These are phyloP conservation scores for Pyrocoelia pectoralis DNA, from an alignment of 2,888 invertebrate species.

Conservation along the genomic window DNA sequence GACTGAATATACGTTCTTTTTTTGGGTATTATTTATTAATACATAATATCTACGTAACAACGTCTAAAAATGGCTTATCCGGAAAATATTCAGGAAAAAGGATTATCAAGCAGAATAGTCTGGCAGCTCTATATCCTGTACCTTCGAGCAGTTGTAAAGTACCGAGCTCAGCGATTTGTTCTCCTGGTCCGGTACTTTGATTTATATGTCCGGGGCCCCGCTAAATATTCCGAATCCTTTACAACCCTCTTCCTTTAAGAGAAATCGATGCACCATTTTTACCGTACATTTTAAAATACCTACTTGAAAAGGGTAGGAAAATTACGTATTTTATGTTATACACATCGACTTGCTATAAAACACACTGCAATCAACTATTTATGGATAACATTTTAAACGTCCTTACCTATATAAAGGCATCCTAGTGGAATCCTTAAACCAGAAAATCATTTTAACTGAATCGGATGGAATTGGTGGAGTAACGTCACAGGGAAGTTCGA, in stretches of 20 bases:
- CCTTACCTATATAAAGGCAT: constrained; percentile 88
- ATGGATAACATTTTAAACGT: constrained; percentile 7
- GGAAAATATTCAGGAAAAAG: constrained; percentile 27
- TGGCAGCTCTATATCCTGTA: constrained; percentile 33
- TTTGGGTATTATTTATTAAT: constrained; percentile 12
- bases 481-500: constrained; percentile 85
- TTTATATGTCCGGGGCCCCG: constrained; percentile 54
- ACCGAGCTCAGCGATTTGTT: constrained; percentile 55
- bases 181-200: constrained; percentile 52
- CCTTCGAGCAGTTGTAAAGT: constrained; percentile 49
- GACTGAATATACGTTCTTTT: not conserved
- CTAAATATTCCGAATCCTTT: constrained; percentile 56
- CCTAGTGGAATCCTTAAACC: constrained; percentile 87
- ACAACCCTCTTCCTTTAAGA: constrained; percentile 48
- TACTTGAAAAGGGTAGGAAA: constrained; percentile 19
- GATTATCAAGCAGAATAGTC: constrained; percentile 37
- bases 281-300: constrained; percentile 37
- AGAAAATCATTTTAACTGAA: constrained; percentile 82
- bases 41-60: constrained; percentile 14
- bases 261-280: constrained; percentile 45
- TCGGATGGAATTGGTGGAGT: constrained; percentile 74
- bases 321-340: constrained; percentile 13
- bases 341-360: constrained; percentile 2
- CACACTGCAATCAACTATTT: constrained; percentile 8
- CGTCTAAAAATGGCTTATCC: constrained; percentile 21